phyloP scores from a whole-genome alignment of 2,888 invertebrate genomes.

The Philereme vetulata region DNA sequence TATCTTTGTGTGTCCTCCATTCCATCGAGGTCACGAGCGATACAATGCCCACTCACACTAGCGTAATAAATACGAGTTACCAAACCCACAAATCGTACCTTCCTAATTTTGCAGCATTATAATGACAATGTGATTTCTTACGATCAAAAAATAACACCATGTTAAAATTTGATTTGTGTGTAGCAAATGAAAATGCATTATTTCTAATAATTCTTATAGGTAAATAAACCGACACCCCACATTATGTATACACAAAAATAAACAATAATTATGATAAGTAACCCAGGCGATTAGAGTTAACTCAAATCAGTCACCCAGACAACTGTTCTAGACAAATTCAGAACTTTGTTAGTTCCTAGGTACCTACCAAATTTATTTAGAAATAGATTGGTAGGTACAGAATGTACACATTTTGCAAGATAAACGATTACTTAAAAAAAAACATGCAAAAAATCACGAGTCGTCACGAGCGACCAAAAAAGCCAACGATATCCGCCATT shows the following conservation, averaged over 20 bases:
- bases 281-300: no score
- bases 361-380: not conserved
- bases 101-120: constrained; percentile 56
- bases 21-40: constrained; percentile 76
- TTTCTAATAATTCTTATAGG: not conserved
- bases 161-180: no score
- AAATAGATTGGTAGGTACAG: not conserved
- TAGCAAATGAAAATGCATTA: no score
- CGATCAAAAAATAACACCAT: not conserved
- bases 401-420: not conserved
- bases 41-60: constrained; percentile 72
- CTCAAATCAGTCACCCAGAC: no score
- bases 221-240: constrained; percentile 21
- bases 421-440: not conserved
- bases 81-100: constrained; percentile 26
- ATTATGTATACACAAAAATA: not conserved
- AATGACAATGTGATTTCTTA: constrained; percentile 31
- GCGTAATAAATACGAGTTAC: constrained; percentile 44
- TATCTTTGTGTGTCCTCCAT: constrained; percentile 63
- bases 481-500: constrained; percentile 24
- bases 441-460: constrained; percentile 24
- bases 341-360: not conserved
- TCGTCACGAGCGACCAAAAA: constrained; percentile 16
- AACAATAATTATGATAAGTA: not conserved
- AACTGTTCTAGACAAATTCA: not conserved